A percentile compares a stretch with the other conserved stretches of the same genome.
These are phyloP conservation scores for Sinocyclocheilus anshuiensis DNA, from an alignment of 2,113 vertebrate genomes.

Conservation along the genomic window DNA sequence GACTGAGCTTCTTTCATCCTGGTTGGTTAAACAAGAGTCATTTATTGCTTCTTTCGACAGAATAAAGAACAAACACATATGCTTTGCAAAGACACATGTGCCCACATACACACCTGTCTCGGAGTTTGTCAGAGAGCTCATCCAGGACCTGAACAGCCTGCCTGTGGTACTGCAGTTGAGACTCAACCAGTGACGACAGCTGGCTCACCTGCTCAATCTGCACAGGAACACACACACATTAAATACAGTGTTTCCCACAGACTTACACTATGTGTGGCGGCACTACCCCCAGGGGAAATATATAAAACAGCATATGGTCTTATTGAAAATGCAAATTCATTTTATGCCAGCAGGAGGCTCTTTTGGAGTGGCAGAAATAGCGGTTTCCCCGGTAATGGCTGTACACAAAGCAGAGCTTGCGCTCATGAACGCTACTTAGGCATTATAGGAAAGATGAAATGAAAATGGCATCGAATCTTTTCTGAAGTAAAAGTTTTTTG, in stretches of 20 bases:
- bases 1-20: slow-evolving; percentile 89
- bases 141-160: slow-evolving; percentile 94
- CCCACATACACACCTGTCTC: slow-evolving; percentile 78
- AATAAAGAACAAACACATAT: background rate
- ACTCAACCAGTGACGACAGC: slow-evolving; percentile 92
- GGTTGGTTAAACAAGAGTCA: background rate
- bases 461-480: no score
- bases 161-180: slow-evolving; percentile 93
- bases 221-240: background rate
- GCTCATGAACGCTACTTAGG: no score
- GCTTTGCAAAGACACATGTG: slow-evolving; percentile 2
- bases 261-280: no score
- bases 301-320: no score
- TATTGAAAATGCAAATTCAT: no score
- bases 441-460: no score
- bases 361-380: no score
- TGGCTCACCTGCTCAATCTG: slow-evolving; percentile 98
- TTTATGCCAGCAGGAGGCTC: no score
- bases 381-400: no score
- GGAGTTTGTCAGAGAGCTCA: slow-evolving; percentile 88
- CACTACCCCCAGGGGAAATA: no score
- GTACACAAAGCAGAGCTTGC: no score
- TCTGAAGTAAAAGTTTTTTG: no score
- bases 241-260: background rate
- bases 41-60: slow-evolving; percentile 68